Conservation (phyloP, 2,113 vertebrate species). For the Macroglossus sobrinus region DNA sequence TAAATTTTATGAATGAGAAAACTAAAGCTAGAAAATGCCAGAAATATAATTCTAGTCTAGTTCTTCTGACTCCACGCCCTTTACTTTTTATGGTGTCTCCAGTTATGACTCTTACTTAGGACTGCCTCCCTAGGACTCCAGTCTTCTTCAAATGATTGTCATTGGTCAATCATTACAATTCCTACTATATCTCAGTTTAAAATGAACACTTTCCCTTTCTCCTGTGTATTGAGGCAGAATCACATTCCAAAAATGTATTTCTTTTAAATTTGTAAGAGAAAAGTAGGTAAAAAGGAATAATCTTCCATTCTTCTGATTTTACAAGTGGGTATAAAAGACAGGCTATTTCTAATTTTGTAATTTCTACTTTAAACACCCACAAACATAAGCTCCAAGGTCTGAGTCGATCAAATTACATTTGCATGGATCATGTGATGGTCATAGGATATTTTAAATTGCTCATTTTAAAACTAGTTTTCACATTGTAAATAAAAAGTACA, state of each 20-base stretch:
- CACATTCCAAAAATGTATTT: not conserved
- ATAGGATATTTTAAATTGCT: not conserved
- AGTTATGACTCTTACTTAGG: not conserved
- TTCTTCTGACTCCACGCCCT: not conserved
- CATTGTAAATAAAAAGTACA: not conserved
- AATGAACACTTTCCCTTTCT: not conserved
- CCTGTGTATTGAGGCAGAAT: not conserved
- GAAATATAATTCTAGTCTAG: not conserved
- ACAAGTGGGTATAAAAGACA: not conserved
- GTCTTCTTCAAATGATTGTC: not conserved
- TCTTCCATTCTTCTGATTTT: not conserved
- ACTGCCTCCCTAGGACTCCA: not conserved
- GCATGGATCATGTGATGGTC: not conserved
- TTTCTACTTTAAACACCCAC: not conserved
- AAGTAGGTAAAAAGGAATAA: not conserved
- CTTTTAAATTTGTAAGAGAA: not conserved
- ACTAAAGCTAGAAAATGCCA: not conserved
- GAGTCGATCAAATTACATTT: not conserved
- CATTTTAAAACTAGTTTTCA: conserved; percentile 2
- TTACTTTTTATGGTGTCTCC: not conserved
- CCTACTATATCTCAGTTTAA: not conserved
- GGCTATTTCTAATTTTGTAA: not conserved
- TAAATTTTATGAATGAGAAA: not conserved
- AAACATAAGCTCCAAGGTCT: not conserved
- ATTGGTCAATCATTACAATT: not conserved